A percentile compares a stretch with the other conserved stretches of the same genome.
Conservation (phyloP, 2,113 vertebrate genomes). For the Mus spicilegus region DNA sequence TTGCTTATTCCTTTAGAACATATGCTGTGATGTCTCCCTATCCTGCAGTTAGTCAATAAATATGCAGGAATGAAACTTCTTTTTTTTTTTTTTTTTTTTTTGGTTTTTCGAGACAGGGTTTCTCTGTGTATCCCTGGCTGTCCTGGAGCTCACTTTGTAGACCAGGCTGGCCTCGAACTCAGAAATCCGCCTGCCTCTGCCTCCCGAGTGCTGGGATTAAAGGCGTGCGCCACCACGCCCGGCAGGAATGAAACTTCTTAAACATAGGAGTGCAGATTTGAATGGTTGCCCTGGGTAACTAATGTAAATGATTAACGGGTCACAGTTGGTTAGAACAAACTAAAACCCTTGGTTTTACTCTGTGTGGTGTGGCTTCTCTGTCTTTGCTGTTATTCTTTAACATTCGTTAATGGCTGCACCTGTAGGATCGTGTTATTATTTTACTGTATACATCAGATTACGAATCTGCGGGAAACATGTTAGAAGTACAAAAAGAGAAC, state of each 20-base stretch:
- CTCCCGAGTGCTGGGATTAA: no score
- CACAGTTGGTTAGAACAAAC: neutral
- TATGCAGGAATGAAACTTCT: neutral
- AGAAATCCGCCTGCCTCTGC: no score
- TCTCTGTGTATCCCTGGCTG: no score
- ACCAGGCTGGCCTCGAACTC: no score
- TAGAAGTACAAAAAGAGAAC: neutral
- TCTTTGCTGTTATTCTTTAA: neutral
- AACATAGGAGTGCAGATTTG: constrained; percentile 27
- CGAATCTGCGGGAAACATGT: neutral
- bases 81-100: no score
- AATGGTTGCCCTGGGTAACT: neutral
- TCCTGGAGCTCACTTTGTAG: no score
- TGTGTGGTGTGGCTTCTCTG: neutral
- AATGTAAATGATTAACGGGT: neutral
- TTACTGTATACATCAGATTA: neutral
- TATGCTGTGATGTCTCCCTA: constrained; percentile 28
- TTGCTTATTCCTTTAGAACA: constrained; percentile 37
- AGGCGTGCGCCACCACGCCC: no score
- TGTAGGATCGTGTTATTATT: neutral
- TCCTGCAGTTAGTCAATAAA: constrained; percentile 25
- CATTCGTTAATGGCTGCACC: constrained; percentile 3
- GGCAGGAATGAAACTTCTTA: neutral
- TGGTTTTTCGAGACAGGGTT: no score
- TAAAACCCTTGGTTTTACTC: constrained; percentile 13